phyloP scores from a whole-genome alignment of 2,113 vertebrate species.

The Pelobates fuscus region DNA sequence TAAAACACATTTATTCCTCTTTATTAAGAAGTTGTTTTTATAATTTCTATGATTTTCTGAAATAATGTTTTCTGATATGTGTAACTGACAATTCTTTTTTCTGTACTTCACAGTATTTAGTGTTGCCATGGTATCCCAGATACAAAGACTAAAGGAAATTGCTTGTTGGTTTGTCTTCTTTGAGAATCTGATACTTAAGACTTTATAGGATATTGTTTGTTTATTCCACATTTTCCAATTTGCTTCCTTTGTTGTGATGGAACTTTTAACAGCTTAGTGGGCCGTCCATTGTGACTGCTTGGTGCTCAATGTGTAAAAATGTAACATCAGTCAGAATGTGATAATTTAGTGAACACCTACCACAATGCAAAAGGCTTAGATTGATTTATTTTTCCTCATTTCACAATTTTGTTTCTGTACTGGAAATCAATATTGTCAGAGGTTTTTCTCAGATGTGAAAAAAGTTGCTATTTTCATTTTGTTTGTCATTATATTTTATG shows the following conservation, averaged over 20 bases:
- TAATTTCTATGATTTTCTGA: conserved; percentile 33
- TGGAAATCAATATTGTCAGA: too few species aligned
- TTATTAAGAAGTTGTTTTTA: conserved; percentile 23
- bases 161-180: not conserved
- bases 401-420: too few species aligned
- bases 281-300: not conserved
- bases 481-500: too few species aligned
- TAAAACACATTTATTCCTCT: conserved; percentile 7
- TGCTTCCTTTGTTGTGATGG: not conserved
- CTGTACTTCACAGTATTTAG: conserved; percentile 22
- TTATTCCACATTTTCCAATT: not conserved
- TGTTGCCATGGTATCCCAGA: conserved; percentile 4
- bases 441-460: too few species aligned
- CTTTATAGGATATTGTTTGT: conserved; percentile 24
- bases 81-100: conserved; percentile 30
- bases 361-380: too few species aligned
- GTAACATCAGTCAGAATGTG: too few species aligned
- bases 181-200: conserved; percentile 11
- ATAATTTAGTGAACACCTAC: too few species aligned
- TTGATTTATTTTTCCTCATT: too few species aligned
- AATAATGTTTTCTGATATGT: conserved; percentile 21
- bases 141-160: not conserved
- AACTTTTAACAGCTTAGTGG: not conserved
- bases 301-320: not conserved
- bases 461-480: too few species aligned